Evolutionary conservation across 2,888 invertebrate species (phyloP).

Genomic region (Alcis repandata): DNA sequence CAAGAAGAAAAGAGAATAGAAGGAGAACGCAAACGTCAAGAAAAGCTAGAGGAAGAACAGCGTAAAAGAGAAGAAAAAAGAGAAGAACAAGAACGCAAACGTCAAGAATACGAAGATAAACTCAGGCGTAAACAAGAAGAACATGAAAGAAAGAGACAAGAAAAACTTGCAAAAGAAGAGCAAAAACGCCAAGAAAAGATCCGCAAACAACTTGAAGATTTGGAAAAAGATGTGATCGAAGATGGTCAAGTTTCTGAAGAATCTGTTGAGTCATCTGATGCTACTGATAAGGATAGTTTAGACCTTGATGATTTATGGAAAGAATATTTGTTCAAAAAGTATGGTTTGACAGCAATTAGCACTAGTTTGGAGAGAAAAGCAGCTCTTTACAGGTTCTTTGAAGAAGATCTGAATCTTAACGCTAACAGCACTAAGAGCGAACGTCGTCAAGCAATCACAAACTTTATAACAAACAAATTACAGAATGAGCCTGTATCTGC

Average conservation of each 20-base stretch:
- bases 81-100: constrained; percentile 57
- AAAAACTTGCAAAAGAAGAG: constrained; percentile 62
- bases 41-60: constrained; percentile 51
- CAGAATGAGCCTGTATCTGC: constrained; percentile 57
- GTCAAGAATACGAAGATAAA: constrained; percentile 57
- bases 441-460: constrained; percentile 72
- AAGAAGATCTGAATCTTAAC: constrained; percentile 71
- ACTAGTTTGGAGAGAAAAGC: constrained; percentile 67
- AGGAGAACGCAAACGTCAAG: constrained; percentile 51
- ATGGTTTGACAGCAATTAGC: constrained; percentile 66
- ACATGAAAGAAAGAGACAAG: constrained; percentile 55
- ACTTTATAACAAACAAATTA: constrained; percentile 66
- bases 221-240: constrained; percentile 59
- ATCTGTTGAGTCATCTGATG: constrained; percentile 60
- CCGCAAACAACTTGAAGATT: constrained; percentile 56
- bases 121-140: constrained; percentile 54
- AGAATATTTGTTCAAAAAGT: constrained; percentile 71
- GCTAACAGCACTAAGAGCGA: constrained; percentile 72
- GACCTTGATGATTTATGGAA: constrained; percentile 79
- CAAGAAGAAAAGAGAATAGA: constrained; percentile 54
- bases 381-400: constrained; percentile 66
- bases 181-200: constrained; percentile 60
- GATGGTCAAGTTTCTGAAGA: constrained; percentile 49
- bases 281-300: constrained; percentile 55
- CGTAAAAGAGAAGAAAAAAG: constrained; percentile 54